A percentile compares a stretch with the other conserved stretches of the same genome.
phyloP scores from a whole-genome alignment of 2,113 vertebrate species.

The Entomyzon cyanotis region DNA sequence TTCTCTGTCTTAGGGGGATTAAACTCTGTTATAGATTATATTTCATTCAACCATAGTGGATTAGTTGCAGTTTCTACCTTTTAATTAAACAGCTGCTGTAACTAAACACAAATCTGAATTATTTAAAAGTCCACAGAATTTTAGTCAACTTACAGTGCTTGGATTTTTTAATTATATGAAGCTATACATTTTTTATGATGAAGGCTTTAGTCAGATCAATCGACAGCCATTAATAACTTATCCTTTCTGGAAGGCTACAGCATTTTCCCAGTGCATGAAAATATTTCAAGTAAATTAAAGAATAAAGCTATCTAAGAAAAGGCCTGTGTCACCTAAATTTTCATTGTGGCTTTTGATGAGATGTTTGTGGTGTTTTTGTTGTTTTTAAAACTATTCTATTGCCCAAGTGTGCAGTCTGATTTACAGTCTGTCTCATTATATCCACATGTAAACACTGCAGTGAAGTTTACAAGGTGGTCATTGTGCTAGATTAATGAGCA shows the following conservation, averaged over 20 bases:
- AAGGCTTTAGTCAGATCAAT: slow-evolving; percentile 69
- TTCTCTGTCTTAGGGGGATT: slow-evolving; percentile 71
- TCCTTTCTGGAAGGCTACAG: slow-evolving; percentile 57
- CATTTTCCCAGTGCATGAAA: slow-evolving; percentile 50
- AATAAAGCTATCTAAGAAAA: slow-evolving; percentile 25
- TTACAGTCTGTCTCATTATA: not conserved
- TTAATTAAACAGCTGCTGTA: slow-evolving; percentile 82
- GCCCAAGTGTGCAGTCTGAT: not conserved
- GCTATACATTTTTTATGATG: slow-evolving; percentile 78
- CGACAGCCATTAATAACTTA: slow-evolving; percentile 57
- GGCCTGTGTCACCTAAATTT: not conserved
- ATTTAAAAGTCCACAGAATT: slow-evolving; percentile 78
- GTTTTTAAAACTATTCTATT: not conserved
- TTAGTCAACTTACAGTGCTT: slow-evolving; percentile 64
- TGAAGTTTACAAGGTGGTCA: not conserved
- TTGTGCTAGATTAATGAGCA: not conserved
- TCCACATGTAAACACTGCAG: not conserved
- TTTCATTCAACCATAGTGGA: slow-evolving; percentile 79
- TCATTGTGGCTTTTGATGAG: not conserved
- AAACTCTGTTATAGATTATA: slow-evolving; percentile 68
- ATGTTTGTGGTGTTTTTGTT: not conserved
- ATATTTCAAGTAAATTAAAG: slow-evolving; percentile 63
- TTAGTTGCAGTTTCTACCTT: slow-evolving; percentile 84
- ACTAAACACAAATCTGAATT: slow-evolving; percentile 80
- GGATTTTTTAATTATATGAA: slow-evolving; percentile 76